phyloP scores from a whole-genome alignment of 2,113 vertebrate species.

The Gymnogyps californianus region DNA sequence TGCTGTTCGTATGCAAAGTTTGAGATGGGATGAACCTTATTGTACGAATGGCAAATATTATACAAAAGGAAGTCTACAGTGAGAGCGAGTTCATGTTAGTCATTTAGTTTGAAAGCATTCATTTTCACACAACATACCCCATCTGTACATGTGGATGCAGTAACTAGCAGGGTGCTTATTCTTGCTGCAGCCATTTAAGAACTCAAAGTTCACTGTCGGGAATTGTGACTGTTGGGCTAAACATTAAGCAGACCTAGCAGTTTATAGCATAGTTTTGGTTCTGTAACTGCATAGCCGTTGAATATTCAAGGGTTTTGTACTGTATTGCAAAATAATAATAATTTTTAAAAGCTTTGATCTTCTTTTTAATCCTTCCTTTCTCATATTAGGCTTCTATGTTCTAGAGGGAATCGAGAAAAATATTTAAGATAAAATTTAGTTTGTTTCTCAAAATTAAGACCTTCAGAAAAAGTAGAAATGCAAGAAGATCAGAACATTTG shows the following conservation, averaged over 20 bases:
- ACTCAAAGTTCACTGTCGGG: background rate
- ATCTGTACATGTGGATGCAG: background rate
- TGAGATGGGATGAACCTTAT: background rate
- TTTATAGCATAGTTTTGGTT: background rate
- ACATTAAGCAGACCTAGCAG: background rate
- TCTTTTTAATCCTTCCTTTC: background rate
- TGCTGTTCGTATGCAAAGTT: background rate
- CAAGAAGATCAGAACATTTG: background rate
- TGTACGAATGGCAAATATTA: background rate
- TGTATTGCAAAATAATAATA: background rate
- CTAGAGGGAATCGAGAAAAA: background rate
- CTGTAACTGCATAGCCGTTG: background rate
- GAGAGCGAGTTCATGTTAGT: background rate
- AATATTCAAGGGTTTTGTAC: background rate
- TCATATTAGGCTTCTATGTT: background rate
- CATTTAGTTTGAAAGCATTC: fast-evolving
- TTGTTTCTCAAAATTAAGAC: background rate
- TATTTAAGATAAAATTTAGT: background rate
- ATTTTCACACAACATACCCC: background rate
- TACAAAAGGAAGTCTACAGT: background rate
- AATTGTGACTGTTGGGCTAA: background rate
- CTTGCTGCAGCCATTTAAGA: background rate
- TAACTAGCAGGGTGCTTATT: background rate
- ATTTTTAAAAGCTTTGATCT: background rate
- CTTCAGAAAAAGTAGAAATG: background rate